Evolutionary conservation across 2,888 invertebrate species (phyloP).

Genomic region (Metalampra italica): DNA sequence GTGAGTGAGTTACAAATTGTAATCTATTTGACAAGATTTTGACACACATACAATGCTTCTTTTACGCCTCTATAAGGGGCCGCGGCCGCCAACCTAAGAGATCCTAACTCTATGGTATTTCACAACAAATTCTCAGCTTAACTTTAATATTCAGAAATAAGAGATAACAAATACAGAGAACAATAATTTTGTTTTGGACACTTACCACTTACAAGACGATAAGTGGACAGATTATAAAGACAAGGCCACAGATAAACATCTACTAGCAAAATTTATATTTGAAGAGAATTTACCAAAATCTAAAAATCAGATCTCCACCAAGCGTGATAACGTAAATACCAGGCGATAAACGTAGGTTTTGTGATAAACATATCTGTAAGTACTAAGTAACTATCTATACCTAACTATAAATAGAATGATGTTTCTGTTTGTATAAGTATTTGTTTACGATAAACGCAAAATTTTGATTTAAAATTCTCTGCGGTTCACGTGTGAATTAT

Average conservation of each 20-base stretch:
- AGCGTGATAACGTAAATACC: slow-evolving; percentile 3
- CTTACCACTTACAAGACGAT: neutral
- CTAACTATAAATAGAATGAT: neutral
- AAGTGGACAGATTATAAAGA: slow-evolving; percentile 4
- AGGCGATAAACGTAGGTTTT: slow-evolving; percentile 1
- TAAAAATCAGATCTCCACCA: slow-evolving; percentile 18
- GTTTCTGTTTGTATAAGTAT: neutral
- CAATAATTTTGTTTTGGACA: slow-evolving; percentile 4
- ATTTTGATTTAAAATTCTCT: neutral
- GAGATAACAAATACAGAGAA: neutral
- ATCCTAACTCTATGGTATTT: no score
- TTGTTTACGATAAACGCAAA: neutral
- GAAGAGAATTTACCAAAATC: slow-evolving; percentile 16
- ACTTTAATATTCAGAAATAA: no score
- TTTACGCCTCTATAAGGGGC: no score
- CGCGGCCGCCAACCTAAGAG: no score
- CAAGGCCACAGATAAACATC: slow-evolving; percentile 16
- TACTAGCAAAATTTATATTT: slow-evolving; percentile 16
- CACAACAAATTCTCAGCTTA: no score
- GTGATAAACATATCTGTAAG: slow-evolving; percentile 2
- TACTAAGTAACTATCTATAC: neutral
- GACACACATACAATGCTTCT: no score
- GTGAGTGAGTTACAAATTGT: no score
- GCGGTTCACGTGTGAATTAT: no score
- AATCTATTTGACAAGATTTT: no score